Evolutionary conservation across 2,888 invertebrate genomes (phyloP), one percentile per base, ranked within the genome.

Genomic region (Rosalia funebris): DNA sequence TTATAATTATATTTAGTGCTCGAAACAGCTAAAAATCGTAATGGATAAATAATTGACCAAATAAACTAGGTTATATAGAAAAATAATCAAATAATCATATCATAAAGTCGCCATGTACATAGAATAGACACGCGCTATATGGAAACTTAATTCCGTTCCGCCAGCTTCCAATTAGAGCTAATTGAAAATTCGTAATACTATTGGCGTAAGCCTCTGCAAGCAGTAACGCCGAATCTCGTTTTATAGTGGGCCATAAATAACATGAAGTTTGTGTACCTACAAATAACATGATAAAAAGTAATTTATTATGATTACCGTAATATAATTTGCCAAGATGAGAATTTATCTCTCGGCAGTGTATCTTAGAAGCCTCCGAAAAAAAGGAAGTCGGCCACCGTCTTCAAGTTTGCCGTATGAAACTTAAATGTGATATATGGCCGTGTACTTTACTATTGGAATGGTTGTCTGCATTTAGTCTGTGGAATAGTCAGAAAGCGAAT

Each of bases 301-400:
- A 48, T 48, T 48, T 48, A 48, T 48, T 36, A 34, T 48, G 48
- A 48, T 48, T 48, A 17, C 48, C 36, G 17, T 36, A 48, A 37
- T 48, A 32, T 36, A 48, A 48, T 48, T 48, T 36, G 36, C 36
- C 36, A 48, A 48, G 7, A 48, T 32, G 32, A 48, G 36, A 16
- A 37, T 17, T 19, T 48, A 36, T 48, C 15, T 47, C 47, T 14
- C 47, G 16, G 12, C 32, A 32, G 14, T 32, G 47, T 34, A 44
- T 11, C 31, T 31, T 11, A 12, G 19, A 11, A 20, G 25, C 9
- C 12, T 11, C 31, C 9, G 15, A 45, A 31, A 45, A 45, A 9
- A 12, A 14, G 14, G 20, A 42, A 42, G 19, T n/a, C 25, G 7
- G 25, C 25, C 25, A 25, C 25, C 25, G 25, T 25, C 7, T n/a